Evolutionary conservation across 2,888 invertebrate species (phyloP).

Genomic region (Gymnoscelis rufifasciata): DNA sequence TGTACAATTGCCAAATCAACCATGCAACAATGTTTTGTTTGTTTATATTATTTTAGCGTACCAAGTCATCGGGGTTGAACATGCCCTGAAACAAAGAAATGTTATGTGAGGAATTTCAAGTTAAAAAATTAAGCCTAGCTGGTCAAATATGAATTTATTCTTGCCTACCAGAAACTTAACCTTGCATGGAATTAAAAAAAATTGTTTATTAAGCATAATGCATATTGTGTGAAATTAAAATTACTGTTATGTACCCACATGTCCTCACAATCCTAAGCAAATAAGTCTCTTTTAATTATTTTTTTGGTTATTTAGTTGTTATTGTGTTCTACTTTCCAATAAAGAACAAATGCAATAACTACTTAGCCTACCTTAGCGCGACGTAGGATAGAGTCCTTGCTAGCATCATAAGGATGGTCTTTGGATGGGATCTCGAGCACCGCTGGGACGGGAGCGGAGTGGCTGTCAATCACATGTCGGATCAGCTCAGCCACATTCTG

Average conservation of each 20-base stretch:
- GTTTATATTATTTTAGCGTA: slow-evolving; percentile 57
- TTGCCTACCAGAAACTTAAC: too few relatives aligned
- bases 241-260: too few relatives aligned
- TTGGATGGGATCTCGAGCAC: slow-evolving; percentile 99
- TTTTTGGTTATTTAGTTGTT: too few relatives aligned
- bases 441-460: slow-evolving; percentile 95
- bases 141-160: too few relatives aligned
- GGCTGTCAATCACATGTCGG: slow-evolving; percentile 96
- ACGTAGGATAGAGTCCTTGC: slow-evolving; percentile 97
- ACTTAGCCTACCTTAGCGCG: slow-evolving; percentile 87
- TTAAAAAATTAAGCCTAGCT: too few relatives aligned
- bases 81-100: slow-evolving; percentile 84
- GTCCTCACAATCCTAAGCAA: too few relatives aligned
- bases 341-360: background rate
- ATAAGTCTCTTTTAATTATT: too few relatives aligned
- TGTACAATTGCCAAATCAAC: slow-evolving; percentile 60
- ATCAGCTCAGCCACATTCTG: slow-evolving; percentile 99
- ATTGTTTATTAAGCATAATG: too few relatives aligned
- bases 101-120: background rate
- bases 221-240: too few relatives aligned
- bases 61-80: slow-evolving; percentile 92
- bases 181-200: too few relatives aligned
- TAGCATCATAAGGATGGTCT: slow-evolving; percentile 97
- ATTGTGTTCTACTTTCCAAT: too few relatives aligned
- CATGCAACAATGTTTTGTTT: slow-evolving; percentile 54